A percentile compares a stretch with the other conserved stretches of the same genome.
Conservation (phyloP, 2,888 invertebrate species). For the Nomada ruficornis region DNA sequence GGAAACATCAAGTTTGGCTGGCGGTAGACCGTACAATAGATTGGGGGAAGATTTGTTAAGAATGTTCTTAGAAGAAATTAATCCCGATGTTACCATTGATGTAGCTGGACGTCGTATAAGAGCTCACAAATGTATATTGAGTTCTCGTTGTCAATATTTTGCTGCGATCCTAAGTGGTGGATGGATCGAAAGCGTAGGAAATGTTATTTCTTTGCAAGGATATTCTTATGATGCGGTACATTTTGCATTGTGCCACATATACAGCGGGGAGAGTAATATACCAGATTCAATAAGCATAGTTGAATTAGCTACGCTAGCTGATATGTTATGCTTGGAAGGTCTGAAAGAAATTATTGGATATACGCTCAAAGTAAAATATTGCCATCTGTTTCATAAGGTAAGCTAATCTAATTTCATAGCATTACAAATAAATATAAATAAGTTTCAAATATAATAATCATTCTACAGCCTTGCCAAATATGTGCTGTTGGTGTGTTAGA, state of each 20-base stretch:
- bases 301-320: constrained; percentile 94
- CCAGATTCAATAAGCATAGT: constrained; percentile 94
- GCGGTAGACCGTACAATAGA: constrained; percentile 83
- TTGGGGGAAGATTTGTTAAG: constrained; percentile 94
- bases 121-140: constrained; percentile 96
- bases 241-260: constrained; percentile 96
- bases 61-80: constrained; percentile 96
- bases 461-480: constrained; percentile 92
- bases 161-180: constrained; percentile 95
- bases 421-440: constrained; percentile 35
- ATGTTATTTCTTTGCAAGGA: constrained; percentile 93
- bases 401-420: neutral
- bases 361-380: constrained; percentile 94
- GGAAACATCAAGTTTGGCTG: constrained; percentile 83
- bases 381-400: constrained; percentile 97
- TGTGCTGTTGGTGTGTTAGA: constrained; percentile 95
- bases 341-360: constrained; percentile 96
- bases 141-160: constrained; percentile 96
- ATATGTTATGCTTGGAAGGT: constrained; percentile 95
- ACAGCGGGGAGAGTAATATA: constrained; percentile 95
- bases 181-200: constrained; percentile 92
- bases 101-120: constrained; percentile 93
- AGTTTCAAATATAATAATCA: constrained; percentile 1
- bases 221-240: constrained; percentile 94
- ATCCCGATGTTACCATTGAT: constrained; percentile 94